Base-by-base conservation (phyloP, 2,797 vertebrate species). In the Picus viridis region DNA sequence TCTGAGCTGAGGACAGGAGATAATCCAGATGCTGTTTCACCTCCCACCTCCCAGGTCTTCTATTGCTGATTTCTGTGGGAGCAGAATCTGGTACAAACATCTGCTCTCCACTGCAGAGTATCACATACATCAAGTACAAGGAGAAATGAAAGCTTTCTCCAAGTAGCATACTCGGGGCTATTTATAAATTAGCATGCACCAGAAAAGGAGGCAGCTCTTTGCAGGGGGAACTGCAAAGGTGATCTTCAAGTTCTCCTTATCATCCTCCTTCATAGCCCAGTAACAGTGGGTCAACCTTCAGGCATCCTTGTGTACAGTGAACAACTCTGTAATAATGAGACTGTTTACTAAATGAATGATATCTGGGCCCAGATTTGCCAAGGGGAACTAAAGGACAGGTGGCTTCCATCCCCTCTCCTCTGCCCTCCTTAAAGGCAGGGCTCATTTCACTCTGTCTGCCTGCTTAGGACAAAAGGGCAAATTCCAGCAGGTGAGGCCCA, bases 81-180 rank as follows among this genome's bases (percentile, higher is more conserved):
- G 75, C 54, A 88, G 83, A 65, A 91, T 92, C 88, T 39, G 87
- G 65, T 72, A 29, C 14, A 67, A 86, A 79, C 26, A 88, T 68
- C 71, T 77, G 83, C 72, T 83, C 47, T 84, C 27, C 54, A 32
- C 64, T 62, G 76, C 81, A 61, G 53, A 76, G 62, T 63, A 83
- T 77, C 86, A 45, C 16, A 2, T 78, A 73, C 30, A 61, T 75
- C 3, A 4, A 81, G 63, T 17, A 70, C 58, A 59, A 51, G 67
- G 64, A 86, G 86, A 77, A 91, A 89, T 12, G 6, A 75, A 86
- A 53, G 74, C 63, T 53, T 89, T 63, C 80, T 58, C 56, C 1
- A 12, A 83, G 81, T 54, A 91, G 64, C 0, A 0, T 81, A 73
- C 61, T 56, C 0, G 1, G 57, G 39, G 61, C 86, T 94, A 51